Base-by-base conservation (phyloP, 2,888 invertebrate genomes). In the Vannuccia rotundouncinata region DNA sequence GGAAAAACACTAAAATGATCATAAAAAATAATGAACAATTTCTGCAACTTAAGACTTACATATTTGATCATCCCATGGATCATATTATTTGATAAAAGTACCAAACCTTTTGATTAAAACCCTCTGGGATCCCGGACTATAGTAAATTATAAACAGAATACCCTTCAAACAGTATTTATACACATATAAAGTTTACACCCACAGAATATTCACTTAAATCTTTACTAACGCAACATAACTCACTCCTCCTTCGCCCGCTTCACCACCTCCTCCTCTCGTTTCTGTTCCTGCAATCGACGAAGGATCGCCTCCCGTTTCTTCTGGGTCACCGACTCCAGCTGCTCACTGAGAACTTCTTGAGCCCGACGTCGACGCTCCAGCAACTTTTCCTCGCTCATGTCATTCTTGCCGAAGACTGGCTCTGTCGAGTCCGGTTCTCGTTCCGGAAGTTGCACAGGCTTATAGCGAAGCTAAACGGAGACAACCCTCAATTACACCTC, bases 371-470 rank as follows among this genome's bases (percentile, higher is more conserved):
- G 83, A 25, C 85, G 83, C 74, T 86, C 86, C 1, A 85, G 84
- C 85, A 88, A 84, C 81, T 86, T 85, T 79, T 87, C 87, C 78
- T 86, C 86, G 79, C 84, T 86, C 84, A 85, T 85, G 83, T 88
- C 88, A 80, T 86, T 84, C 82, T 85, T 86, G n/a, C 88, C 88
- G 81, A 88, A 88, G 0, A 87, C 84, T 22, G 83, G 82, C 31
- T 84, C 84, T 59, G 85, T 84, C 10, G 84, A 83, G 82, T 88
- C 87, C 10, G 87, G 84, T 80, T 86, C 85, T 27, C 84, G 81
- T 0, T 84, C 84, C 13, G 87, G 87, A 27, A 87, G 82, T 74
- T 85, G 86, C 5, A 85, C 80, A 1, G 88, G 87, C 82, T 87
- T 88, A 82, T 84, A 86, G 78, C 84, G 82, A 66, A 88, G 81